Conservation (phyloP, 2,888 invertebrate genomes). For the Cheilosia scutellata region DNA sequence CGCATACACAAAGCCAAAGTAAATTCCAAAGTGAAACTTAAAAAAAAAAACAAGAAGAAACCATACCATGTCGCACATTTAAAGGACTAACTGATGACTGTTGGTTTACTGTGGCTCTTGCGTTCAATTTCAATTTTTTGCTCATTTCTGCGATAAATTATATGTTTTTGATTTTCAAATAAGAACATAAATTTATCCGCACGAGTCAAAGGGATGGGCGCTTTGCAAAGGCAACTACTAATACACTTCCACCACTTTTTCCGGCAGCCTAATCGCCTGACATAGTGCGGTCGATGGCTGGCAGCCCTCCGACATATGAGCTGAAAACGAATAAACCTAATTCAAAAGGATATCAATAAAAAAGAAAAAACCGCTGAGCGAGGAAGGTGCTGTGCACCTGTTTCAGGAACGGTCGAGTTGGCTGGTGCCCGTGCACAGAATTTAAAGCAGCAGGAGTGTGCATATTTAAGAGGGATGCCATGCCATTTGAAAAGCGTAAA, state of each 20-base stretch:
- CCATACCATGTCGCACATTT: conserved; percentile 51
- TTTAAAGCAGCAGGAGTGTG: conserved; percentile 24
- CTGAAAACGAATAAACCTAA: conserved; percentile 62
- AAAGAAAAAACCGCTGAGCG: conserved; percentile 1
- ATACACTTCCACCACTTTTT: background rate
- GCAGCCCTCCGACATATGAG: conserved; percentile 52
- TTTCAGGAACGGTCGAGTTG: conserved; percentile 23
- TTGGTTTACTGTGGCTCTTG: conserved; percentile 31
- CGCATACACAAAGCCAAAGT: conserved; percentile 55
- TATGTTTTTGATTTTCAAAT: conserved; percentile 70
- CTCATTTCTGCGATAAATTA: conserved; percentile 65
- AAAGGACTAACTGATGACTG: conserved; percentile 64
- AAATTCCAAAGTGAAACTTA: conserved; percentile 51
- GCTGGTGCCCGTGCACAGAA: conserved; percentile 36
- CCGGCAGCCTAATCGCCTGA: conserved; percentile 59
- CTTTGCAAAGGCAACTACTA: too few species aligned
- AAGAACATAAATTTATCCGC: conserved; percentile 59
- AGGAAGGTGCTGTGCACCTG: conserved; percentile 26
- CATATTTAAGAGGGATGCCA: conserved; percentile 31
- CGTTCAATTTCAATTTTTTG: conserved; percentile 18
- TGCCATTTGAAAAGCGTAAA: conserved; percentile 11
- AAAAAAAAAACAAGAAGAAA: conserved; percentile 19
- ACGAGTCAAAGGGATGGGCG: background rate
- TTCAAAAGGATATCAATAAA: conserved; percentile 55
- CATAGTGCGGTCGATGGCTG: conserved; percentile 45